Evolutionary conservation across 2,113 vertebrate genomes (phyloP), one percentile per base, ranked within the genome.

Genomic region (Crotalus helleri): DNA sequence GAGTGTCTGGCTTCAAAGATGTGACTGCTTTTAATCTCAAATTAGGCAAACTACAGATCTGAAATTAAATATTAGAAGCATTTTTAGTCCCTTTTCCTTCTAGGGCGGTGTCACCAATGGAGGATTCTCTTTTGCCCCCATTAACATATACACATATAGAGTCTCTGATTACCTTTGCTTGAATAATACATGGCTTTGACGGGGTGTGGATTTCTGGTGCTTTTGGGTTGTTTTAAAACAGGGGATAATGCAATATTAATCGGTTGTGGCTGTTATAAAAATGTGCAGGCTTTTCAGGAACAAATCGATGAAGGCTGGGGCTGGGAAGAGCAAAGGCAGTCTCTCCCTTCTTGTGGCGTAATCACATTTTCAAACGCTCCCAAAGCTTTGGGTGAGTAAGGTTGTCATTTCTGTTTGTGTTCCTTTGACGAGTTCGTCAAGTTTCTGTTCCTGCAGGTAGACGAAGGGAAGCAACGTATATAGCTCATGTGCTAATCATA

Each of bases 1-100:
- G 97, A 98, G 98, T 98, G 98, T 98, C 98, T 99, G 98, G 98
- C 98, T 99, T 99, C 98, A 99, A 99, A 99, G 98, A 98, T 98
- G 98, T 98, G 98, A 97, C 98, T 98, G 98, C 98, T 98, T 98
- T 98, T 98, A 98, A 98, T 98, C 98, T 98, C 97, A 98, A 98
- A 98, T 99, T 98, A 98, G 98, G 97, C 98, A 93, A 98, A 98
- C 97, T 97, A 98, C 96, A 97, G 97, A 97, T 98, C 98, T 98
- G 98, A 98, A 98, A 98, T 95, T 97, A 98, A 98, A 97, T 96
- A 97, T 97, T 96, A 98, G 96, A 95, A 96, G 94, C 96, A 94
- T 95, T 94, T 94, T 53, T 57, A 54, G 94, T 94, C 96, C 93
- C 92, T 95, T 94, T 97, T 98, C 94, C 95, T 97, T 96, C 94